These are phyloP conservation scores for Malurus melanocephalus DNA, from an alignment of 2,113 vertebrate genomes.

Conservation along the genomic window DNA sequence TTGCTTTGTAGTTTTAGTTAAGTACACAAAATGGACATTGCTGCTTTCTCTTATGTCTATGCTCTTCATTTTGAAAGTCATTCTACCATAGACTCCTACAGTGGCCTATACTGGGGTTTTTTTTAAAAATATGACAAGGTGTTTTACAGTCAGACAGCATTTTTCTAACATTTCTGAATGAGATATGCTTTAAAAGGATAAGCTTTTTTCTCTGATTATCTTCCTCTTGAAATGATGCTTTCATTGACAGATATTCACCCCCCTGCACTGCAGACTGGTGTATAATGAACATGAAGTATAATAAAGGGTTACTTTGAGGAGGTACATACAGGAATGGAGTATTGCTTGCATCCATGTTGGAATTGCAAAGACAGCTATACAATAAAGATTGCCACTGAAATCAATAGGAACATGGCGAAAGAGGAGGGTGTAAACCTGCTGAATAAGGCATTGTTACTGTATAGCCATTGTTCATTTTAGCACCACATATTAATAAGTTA, in stretches of 20 bases:
- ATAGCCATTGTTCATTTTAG: background rate
- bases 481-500: background rate
- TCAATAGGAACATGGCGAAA: background rate
- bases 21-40: background rate
- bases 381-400: background rate
- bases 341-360: background rate
- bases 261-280: background rate
- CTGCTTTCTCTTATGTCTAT: background rate
- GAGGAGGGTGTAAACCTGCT: background rate
- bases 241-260: background rate
- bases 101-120: background rate
- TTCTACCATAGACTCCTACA: background rate
- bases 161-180: background rate
- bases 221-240: background rate
- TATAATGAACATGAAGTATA: background rate
- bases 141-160: background rate
- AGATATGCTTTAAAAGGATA: background rate
- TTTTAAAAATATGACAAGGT: background rate
- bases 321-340: background rate
- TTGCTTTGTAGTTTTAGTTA: background rate
- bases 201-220: background rate
- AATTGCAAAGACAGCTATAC: background rate
- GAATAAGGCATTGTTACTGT: background rate
- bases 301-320: background rate
- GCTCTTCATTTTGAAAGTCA: background rate